These are phyloP conservation scores for Anguilla obscura DNA, from an alignment of 2,797 vertebrate genomes.

Conservation along the genomic window DNA sequence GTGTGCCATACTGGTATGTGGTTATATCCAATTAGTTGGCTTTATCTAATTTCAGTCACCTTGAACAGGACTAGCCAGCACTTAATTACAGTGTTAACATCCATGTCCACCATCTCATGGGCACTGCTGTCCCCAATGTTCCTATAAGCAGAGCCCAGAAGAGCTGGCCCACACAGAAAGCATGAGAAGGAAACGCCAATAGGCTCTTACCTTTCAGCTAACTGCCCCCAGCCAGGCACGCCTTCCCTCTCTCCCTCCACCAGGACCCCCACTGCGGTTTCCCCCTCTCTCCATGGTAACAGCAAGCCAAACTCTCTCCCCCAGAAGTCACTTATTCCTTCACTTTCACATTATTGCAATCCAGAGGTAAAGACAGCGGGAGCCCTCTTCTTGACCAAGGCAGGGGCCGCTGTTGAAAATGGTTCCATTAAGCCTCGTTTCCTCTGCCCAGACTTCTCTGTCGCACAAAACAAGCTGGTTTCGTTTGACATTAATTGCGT, in stretches of 20 bases:
- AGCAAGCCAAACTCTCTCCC: background rate
- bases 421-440: conserved; percentile 23
- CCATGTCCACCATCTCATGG: background rate
- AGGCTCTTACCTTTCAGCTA: conserved; percentile 58
- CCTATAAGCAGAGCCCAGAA: background rate
- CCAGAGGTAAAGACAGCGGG: conserved; percentile 56
- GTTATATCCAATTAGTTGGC: background rate
- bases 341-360: conserved; percentile 61
- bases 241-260: conserved; percentile 51
- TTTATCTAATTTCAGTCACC: background rate
- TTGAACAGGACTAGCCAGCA: background rate
- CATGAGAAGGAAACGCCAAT: background rate
- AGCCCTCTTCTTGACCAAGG: conserved; percentile 2
- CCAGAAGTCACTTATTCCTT: conserved; percentile 57
- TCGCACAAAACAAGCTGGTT: conserved; percentile 58
- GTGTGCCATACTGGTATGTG: background rate
- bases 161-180: background rate
- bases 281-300: background rate
- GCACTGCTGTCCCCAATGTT: background rate
- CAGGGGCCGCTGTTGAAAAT: background rate
- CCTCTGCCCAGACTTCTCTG: conserved; percentile 45
- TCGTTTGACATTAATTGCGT: conserved; percentile 55
- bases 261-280: background rate
- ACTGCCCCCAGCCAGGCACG: conserved; percentile 35
- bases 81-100: background rate